These are phyloP conservation scores for Oedothorax gibbosus DNA, from an alignment of 1,140 invertebrate species.

Conservation along the genomic window DNA sequence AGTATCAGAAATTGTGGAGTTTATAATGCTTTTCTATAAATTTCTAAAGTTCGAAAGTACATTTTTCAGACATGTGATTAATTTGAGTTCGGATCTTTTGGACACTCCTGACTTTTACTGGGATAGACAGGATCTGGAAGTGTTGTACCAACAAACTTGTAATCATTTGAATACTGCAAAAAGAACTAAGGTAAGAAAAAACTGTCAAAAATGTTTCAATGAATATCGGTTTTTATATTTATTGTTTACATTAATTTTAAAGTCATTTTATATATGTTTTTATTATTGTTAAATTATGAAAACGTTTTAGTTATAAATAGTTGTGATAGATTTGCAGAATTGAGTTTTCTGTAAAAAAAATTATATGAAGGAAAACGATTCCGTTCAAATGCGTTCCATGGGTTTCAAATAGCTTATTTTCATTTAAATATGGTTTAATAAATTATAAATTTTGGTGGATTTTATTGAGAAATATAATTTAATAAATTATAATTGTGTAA, in stretches of 20 bases:
- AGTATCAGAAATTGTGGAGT: too few relatives aligned
- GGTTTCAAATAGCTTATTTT: too few relatives aligned
- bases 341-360: too few relatives aligned
- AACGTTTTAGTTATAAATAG: not conserved
- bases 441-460: too few relatives aligned
- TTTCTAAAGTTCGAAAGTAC: not conserved
- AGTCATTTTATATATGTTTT: not conserved
- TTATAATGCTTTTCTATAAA: not conserved
- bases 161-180: conserved; percentile 86
- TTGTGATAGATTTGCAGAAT: not conserved
- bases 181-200: conserved; percentile 78
- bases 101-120: conserved; percentile 98
- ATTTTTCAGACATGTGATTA: conserved; percentile 79
- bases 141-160: conserved; percentile 82
- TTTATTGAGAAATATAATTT: too few relatives aligned
- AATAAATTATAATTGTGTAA: too few relatives aligned
- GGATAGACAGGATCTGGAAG: conserved; percentile 90
- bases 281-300: not conserved
- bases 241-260: not conserved
- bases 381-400: too few relatives aligned
- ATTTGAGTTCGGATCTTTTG: conserved; percentile 91
- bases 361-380: too few relatives aligned
- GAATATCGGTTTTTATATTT: not conserved
- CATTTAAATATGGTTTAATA: too few relatives aligned
- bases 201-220: too few relatives aligned